Base-by-base conservation (phyloP, 2,797 vertebrate species). In the Ceyx erithaca region DNA sequence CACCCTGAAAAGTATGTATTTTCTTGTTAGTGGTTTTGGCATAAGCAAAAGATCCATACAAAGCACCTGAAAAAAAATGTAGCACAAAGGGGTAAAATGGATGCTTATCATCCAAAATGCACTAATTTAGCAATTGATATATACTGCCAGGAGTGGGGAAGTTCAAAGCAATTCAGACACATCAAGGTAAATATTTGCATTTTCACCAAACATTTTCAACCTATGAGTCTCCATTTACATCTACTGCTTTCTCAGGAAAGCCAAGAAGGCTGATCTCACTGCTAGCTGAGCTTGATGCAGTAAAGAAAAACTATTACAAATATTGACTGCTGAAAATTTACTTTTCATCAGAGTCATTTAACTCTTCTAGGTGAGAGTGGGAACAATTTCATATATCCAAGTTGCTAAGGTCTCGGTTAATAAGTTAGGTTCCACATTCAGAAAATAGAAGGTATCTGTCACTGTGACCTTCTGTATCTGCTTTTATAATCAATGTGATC, bases 401-500 rank as follows among this genome's bases (percentile, higher is more conserved):
- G 26, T 41, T 89, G 46, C 62, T 69, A 37, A 83, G 69, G 12
- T 73, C 70, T 88, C 85, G 48, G 63, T 78, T 78, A 75, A 62
- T 71, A 83, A 22, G 46, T 83, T 83, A 78, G 5, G 17, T 67
- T 84, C 16, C 51, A 89, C 59, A 72, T 57, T 86, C 35, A 94
- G 51, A 45, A 92, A 88, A 52, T 54, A 86, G 55, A 88, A 87
- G 33, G 22, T 93, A 93, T 93, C 85, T 89, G 66, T 87, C 81
- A 72, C 58, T 80, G 63, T 93, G 80, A 89, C 80, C 77, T 91
- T 92, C 62, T 66, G 40, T 89, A 81, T 94, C 92, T 95, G 89
- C 80, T 92, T 95, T 93, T 94, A 76, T 69, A 95, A 95, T 95
- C 85, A 92, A n/a, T 46, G 67, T 86, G 95, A 93, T 96, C 94